phyloP scores from a whole-genome alignment of 1,140 invertebrate genomes.

The Tribolium castaneum region DNA sequence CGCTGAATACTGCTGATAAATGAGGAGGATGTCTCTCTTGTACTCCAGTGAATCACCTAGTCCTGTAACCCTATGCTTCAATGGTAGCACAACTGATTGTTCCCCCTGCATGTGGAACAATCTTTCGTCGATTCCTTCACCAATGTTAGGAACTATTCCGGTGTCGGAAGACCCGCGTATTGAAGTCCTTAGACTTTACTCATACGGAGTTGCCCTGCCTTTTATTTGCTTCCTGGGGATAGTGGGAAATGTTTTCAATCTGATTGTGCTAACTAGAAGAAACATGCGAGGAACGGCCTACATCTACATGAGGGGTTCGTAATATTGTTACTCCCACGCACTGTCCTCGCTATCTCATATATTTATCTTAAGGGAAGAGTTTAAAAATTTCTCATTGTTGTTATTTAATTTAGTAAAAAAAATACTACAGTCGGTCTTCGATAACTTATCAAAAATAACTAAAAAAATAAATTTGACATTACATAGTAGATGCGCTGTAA shows the following conservation, averaged over 20 bases:
- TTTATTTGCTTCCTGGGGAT: constrained; percentile 78
- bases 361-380: no score
- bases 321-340: neutral
- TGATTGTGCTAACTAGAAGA: constrained; percentile 77
- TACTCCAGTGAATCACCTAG: constrained; percentile 60
- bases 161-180: constrained; percentile 70
- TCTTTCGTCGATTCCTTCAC: constrained; percentile 45
- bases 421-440: no score
- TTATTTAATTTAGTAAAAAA: no score
- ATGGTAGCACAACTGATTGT: constrained; percentile 55
- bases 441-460: no score
- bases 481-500: no score
- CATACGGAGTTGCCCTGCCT: constrained; percentile 77
- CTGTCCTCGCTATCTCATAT: no score
- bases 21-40: constrained; percentile 58
- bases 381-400: no score
- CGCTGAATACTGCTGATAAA: constrained; percentile 39
- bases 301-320: constrained; percentile 81
- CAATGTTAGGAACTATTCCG: constrained; percentile 40
- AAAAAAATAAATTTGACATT: no score
- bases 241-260: constrained; percentile 78
- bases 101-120: constrained; percentile 59
- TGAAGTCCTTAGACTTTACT: constrained; percentile 71
- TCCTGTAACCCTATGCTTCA: constrained; percentile 54
- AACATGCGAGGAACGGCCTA: constrained; percentile 83